Evolutionary conservation across 1,140 invertebrate genomes (phyloP), one percentile per base, ranked within the genome.

Genomic region (Eriosoma lanigerum): DNA sequence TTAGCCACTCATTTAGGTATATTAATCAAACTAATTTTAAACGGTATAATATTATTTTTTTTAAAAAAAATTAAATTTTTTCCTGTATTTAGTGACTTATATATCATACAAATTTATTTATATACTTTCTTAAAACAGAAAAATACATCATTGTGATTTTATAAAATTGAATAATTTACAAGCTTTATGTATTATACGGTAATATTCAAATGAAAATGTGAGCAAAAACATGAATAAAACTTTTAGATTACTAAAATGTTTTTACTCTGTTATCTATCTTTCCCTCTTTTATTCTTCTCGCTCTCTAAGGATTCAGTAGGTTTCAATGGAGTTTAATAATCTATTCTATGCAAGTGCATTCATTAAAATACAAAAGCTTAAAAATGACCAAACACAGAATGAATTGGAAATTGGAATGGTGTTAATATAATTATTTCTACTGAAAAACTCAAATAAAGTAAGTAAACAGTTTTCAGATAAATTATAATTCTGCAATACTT

Each of bases 121-220:
- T 9, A 9, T n/a, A n/a, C n/a, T 32, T n/a, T n/a, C n/a, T 26
- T 68, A 24, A 48, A 68, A 48, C 12, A 68, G n/a, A 68, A 48
- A 46, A 68, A 68, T 46, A 48, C 10, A 24, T 68, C n/a, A 68
- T 68, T 68, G 38, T 46, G 38, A 68, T 46, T 48, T 68, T 68
- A 15, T 26, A 48, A 46, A 68, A 24, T 68, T 68, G 66, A 68
- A 68, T 68, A 68, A 68, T 68, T 68, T 48, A 68, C 38, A 26
- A 48, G 66, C 44, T 68, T 48, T 68, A n/a, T 48, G 26, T n/a
- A 26, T 13, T 48, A n/a, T 21, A 68, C 21, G 1, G 21, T 12
- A 46, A 46, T 46, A 32, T 68, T 68, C n/a, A 68, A 68, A 68
- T 46, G 64, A 68, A 46, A 68, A 68, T 64, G 64, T 44, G n/a